Evolutionary conservation across 2,113 vertebrate genomes (phyloP).

Genomic region (Reinhardtius hippoglossoides): DNA sequence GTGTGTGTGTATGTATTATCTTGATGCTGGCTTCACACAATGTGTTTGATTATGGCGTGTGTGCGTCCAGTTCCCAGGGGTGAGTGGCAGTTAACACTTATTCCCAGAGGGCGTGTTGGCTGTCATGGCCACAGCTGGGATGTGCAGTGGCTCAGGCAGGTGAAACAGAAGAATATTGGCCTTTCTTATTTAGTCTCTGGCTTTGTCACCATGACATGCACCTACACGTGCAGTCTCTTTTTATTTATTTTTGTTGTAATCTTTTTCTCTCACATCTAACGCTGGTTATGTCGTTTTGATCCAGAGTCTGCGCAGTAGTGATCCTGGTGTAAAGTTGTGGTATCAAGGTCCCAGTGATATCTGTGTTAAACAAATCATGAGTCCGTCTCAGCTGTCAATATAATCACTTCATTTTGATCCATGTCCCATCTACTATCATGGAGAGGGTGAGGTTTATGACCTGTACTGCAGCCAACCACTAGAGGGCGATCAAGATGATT

Average conservation of each 20-base stretch:
- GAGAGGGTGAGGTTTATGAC: too few species aligned
- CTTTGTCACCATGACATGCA: neutral
- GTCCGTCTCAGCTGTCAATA: too few species aligned
- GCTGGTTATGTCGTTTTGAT: too few species aligned
- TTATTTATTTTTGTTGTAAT: too few species aligned
- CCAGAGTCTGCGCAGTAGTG: too few species aligned
- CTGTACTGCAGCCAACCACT: neutral
- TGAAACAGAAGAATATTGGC: constrained; percentile 46
- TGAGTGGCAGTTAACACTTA: constrained; percentile 43
- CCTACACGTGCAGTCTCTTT: neutral
- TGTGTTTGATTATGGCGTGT: constrained; percentile 30
- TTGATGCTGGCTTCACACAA: constrained; percentile 1
- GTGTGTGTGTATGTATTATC: neutral
- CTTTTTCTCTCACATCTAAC: too few species aligned
- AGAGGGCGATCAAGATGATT: neutral
- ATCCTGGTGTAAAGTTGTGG: too few species aligned
- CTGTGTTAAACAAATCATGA: too few species aligned
- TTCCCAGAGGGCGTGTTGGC: constrained; percentile 55
- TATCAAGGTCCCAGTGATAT: too few species aligned
- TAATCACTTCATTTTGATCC: too few species aligned
- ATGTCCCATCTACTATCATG: too few species aligned
- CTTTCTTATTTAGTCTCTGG: constrained; percentile 3
- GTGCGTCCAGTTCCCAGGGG: constrained; percentile 37
- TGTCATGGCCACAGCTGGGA: constrained; percentile 67
- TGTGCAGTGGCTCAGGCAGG: constrained; percentile 51